Conservation (phyloP, 2,797 vertebrate genomes). For the Myioborus miniatus region DNA sequence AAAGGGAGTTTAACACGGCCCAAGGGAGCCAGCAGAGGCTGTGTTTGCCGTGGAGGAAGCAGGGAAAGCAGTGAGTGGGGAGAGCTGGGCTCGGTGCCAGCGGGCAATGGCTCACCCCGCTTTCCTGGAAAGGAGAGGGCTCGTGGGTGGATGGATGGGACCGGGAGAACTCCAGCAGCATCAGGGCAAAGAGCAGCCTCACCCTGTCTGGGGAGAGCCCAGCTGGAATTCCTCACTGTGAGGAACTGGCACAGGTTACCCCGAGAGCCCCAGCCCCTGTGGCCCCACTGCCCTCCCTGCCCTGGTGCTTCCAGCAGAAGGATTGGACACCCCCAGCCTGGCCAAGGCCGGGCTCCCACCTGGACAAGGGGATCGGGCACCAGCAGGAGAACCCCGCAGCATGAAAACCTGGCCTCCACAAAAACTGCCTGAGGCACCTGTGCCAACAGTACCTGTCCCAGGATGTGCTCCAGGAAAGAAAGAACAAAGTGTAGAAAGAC, state of each 20-base stretch:
- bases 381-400: background rate
- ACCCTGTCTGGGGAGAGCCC: background rate
- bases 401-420: background rate
- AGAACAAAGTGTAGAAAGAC: background rate
- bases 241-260: background rate
- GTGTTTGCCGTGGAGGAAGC: background rate
- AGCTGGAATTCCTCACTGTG: background rate
- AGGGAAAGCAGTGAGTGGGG: background rate
- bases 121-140: background rate
- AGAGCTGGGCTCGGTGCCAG: background rate
- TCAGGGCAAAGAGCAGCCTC: background rate
- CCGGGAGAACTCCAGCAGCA: background rate
- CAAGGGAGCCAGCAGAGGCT: rapidly evolving
- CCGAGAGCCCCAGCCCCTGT: background rate
- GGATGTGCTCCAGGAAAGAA: background rate
- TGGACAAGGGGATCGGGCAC: rapidly evolving
- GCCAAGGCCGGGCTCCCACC: background rate
- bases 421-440: background rate
- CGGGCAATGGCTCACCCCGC: rapidly evolving
- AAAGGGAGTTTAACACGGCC: background rate
- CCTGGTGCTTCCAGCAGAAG: background rate
- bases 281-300: background rate
- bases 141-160: background rate
- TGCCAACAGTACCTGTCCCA: background rate
- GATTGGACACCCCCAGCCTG: background rate